Evolutionary conservation across 2,888 invertebrate species (phyloP), one percentile per base, ranked within the genome.

Genomic region (Cecidostiba fungosa): DNA sequence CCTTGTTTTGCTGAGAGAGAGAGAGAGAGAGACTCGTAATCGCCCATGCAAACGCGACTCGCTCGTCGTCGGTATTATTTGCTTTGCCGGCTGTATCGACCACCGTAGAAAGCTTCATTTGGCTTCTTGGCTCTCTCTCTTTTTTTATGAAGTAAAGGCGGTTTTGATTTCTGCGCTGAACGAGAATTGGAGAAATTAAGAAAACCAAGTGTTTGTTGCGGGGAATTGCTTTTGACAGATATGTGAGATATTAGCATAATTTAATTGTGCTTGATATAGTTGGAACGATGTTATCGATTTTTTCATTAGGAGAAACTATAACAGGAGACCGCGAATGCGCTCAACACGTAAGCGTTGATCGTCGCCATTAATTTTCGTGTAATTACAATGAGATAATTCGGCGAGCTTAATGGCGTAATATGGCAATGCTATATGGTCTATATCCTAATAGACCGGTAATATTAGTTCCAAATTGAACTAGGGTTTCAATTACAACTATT

Each of bases 341-440:
- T 66, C 66, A 14, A 10, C 26, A 66, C 66, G 66, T 66, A 29
- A 14, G 54, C 0, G 50, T 66, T 26, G 14, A 6, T 26, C 14
- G 26, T 66, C 14, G 16, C 29, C 29, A 29, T 66, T 66, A 66
- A 66, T 66, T 66, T n/a, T 1, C 62, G 4, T 77, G n/a, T 16
- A 77, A 77, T 26, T 43, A 74, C 47, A 74, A 66, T 14, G 66
- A 26, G 66, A 66, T 66, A 66, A 66, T 66, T 66, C 66, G 14
- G 3, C 29, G 66, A 66, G 29, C 23, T 66, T 66, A 66, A 66
- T 66, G 29, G 29, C 26, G 14, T 66, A 66, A 66, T 66, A 8
- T 26, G 66, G 29, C 14, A 16, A 29, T 14, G 16, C n/a, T 66
- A 66, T 66, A 66, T 59, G 54, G 54, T 8, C 23, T 10, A 26